Base-by-base conservation (phyloP, 2,113 vertebrate species). In the Poeciliopsis retropinna region DNA sequence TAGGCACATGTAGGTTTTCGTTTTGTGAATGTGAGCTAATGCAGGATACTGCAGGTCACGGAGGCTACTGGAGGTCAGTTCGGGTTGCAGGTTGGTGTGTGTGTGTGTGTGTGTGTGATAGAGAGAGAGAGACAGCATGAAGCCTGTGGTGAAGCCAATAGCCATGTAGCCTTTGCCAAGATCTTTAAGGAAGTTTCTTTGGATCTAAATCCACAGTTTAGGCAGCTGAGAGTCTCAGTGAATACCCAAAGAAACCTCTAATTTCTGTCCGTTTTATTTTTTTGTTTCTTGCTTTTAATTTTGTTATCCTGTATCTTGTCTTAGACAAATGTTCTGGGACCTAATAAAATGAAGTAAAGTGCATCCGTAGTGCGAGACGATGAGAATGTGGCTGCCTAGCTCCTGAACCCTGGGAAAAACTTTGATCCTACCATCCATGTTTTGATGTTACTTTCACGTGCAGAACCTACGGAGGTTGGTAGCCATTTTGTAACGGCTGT, bases 101-200 rank as follows among this genome's bases (percentile, higher is more conserved):
- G 32, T 27, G 29, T 47, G 28, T 62, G 64, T 66, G 62, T 60
- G 68, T 66, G 70, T 22, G 63, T 34, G 63, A 4, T n/a, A n/a
- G 64, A 13, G 31, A 47, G 44, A 47, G 22, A 54, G 51, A 57
- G 22, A 57, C 2, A 57, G 31, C 10, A 2, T 10, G 22, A 57
- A n/a, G 22, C 62, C 64, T 68, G 72, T 73, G 73, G 65, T 71
- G 79, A 69, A 82, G 70, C 39, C 37, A 62, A 41, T 13, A 66
- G 79, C 77, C 75, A 78, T 62, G 57, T 67, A 88, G 80, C 64
- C 71, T 72, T 66, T 87, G 89, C 82, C 78, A 84, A 84, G 77
- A 83, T 80, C 84, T 89, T 88, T 66, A 89, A 79, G 83, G 88
- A 87, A 71, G 76, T 80, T 70, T 82, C 68, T 44, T 65, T 78